phyloP scores from a whole-genome alignment of 2,797 vertebrate species.

The Macropus fuliginosus region DNA sequence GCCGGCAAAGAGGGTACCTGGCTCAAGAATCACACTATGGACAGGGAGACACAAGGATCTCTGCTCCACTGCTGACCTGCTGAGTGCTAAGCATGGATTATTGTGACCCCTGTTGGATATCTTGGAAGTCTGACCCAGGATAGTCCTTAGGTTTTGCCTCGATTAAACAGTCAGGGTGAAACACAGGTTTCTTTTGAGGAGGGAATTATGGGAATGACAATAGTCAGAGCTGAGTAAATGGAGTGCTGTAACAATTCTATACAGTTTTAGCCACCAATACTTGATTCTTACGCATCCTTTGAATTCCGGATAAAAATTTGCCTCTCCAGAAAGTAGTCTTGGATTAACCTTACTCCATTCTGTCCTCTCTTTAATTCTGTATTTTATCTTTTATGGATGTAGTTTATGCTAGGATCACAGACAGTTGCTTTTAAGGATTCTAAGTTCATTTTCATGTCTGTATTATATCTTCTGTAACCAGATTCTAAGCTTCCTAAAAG shows the following conservation, averaged over 20 bases:
- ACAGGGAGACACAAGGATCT: not conserved
- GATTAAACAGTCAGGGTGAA: not conserved
- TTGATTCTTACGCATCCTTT: not conserved
- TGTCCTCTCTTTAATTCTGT: not conserved
- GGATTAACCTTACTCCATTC: not conserved
- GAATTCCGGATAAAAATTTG: not conserved
- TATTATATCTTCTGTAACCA: not conserved
- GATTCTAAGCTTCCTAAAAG: not conserved
- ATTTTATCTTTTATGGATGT: not conserved
- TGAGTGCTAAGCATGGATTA: not conserved
- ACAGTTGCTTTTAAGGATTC: not conserved
- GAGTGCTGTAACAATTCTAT: not conserved
- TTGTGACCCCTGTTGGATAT: not conserved
- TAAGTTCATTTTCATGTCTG: not conserved
- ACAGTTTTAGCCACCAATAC: not conserved
- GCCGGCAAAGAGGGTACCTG: not conserved
- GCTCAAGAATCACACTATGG: not conserved
- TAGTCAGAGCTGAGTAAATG: not conserved
- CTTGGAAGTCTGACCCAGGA: not conserved
- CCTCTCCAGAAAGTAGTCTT: not conserved
- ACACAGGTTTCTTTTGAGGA: not conserved
- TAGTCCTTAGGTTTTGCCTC: not conserved
- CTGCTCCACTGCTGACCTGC: not conserved
- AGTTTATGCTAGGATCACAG: not conserved
- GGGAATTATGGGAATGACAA: not conserved